phyloP scores from a whole-genome alignment of 2,113 vertebrate species.

The Mormyrus iriodes region DNA sequence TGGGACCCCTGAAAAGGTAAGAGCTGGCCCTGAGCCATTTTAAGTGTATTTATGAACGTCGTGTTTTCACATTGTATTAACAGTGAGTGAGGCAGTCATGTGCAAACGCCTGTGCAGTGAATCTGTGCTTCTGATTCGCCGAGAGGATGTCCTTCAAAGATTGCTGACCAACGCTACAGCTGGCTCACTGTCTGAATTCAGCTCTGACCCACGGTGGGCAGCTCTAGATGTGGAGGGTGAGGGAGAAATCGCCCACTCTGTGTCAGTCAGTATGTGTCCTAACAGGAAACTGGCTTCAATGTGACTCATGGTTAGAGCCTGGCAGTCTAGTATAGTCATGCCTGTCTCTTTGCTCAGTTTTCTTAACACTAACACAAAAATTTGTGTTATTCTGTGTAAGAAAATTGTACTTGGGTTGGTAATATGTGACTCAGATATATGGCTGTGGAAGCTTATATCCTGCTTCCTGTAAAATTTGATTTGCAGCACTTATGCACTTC shows the following conservation, averaged over 20 bases:
- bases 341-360: background rate
- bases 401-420: background rate
- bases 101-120: conserved; percentile 60
- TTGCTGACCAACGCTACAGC: conserved; percentile 30
- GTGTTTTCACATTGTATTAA: conserved; percentile 8
- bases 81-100: conserved; percentile 49
- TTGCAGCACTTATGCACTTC: background rate
- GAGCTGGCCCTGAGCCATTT: background rate
- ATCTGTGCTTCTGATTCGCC: conserved; percentile 58
- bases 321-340: background rate
- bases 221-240: conserved; percentile 58
- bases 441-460: background rate
- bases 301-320: background rate
- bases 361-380: background rate
- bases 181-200: conserved; percentile 35
- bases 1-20: background rate
- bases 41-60: background rate
- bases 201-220: conserved; percentile 46
- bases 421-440: background rate
- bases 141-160: conserved; percentile 58
- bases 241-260: too few relatives aligned
- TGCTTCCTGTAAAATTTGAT: background rate
- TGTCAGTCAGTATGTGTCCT: background rate
- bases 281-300: background rate
- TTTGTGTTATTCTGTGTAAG: background rate